Base-by-base conservation (phyloP, 2,888 invertebrate genomes). In the Stegophylla sp. region DNA sequence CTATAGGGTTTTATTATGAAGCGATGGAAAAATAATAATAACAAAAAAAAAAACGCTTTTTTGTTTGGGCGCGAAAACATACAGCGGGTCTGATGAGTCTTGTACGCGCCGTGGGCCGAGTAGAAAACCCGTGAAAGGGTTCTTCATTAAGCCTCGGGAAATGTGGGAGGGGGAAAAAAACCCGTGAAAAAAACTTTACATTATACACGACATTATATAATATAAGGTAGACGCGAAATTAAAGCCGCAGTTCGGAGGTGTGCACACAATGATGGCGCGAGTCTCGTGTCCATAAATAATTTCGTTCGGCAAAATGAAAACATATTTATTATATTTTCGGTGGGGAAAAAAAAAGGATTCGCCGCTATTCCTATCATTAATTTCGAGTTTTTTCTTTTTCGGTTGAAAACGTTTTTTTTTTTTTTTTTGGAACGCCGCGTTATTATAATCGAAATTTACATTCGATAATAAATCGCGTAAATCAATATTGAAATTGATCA, bases 81-180 rank as follows among this genome's bases (percentile, higher is more conserved):
- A 66, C 64, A 1, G 7, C 64, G 64, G 43, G 51, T 23, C n/a
- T 26, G 64, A 75, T 66, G 75, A 75, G 66, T 75, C 63, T 64
- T 64, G 20, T n/a, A 23, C 76, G 66, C 12, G 45, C 26, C 59
- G 34, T 41, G 34, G 23, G 64, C 41, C n/a, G n/a, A n/a, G n/a
- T n/a, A n/a, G 13, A 76, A 76, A 76, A 76, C 66, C 56, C 56
- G 34, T 69, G 59, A 77, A 77, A 77, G 77, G 77, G 59, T 77
- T 77, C 45, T 67, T 77, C 56, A 56, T 77, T 77, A 59, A 45
- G 34, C 67, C 76, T 48, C 10, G 66, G 56, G 20, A 45, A 77
- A n/a, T n/a, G n/a, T n/a, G n/a, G n/a, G n/a, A n/a, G n/a, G n/a
- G n/a, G n/a, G n/a, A n/a, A n/a, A n/a, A n/a, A n/a, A n/a, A n/a